Percentiles rank a stretch among this genome's conserved stretches.
phyloP scores from a whole-genome alignment of 2,888 invertebrate species.

The Cataglyphis livida region DNA sequence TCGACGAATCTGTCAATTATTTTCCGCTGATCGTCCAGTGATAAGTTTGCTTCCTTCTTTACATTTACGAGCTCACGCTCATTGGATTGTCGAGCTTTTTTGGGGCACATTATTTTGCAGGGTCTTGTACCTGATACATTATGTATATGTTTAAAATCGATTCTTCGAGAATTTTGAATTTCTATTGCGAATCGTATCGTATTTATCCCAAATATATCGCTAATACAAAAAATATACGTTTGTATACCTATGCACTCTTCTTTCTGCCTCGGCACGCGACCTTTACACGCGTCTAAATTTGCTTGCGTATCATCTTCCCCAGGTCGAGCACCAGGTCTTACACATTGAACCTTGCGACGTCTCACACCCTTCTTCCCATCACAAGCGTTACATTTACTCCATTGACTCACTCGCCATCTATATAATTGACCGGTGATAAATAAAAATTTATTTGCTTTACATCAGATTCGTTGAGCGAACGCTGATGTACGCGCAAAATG shows the following conservation, averaged over 20 bases:
- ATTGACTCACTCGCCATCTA: conserved; percentile 89
- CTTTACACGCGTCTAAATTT: conserved; percentile 77
- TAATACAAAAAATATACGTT: not conserved
- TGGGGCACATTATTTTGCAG: conserved; percentile 75
- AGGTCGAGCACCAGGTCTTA: conserved; percentile 84
- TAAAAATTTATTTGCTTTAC: conserved; percentile 36
- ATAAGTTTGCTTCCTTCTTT: not conserved
- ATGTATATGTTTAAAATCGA: not conserved
- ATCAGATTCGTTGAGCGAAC: conserved; percentile 24
- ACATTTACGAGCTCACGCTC: not conserved
- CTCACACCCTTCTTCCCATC: conserved; percentile 85
- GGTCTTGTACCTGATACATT: conserved; percentile 67
- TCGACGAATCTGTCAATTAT: conserved; percentile 77
- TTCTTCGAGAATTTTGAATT: not conserved
- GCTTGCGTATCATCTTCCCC: conserved; percentile 85
- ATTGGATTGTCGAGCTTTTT: conserved; percentile 59
- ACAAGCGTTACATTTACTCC: conserved; percentile 89
- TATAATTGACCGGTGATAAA: conserved; percentile 7
- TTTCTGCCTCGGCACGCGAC: conserved; percentile 75
- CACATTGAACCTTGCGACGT: conserved; percentile 86
- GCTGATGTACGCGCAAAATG: conserved; percentile 35
- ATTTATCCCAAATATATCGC: not conserved
- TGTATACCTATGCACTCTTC: conserved; percentile 72
- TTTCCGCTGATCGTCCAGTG: conserved; percentile 47
- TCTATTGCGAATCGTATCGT: not conserved